These are phyloP conservation scores for Leptinotarsa juncta DNA, from an alignment of 2,888 invertebrate genomes.

Conservation along the genomic window DNA sequence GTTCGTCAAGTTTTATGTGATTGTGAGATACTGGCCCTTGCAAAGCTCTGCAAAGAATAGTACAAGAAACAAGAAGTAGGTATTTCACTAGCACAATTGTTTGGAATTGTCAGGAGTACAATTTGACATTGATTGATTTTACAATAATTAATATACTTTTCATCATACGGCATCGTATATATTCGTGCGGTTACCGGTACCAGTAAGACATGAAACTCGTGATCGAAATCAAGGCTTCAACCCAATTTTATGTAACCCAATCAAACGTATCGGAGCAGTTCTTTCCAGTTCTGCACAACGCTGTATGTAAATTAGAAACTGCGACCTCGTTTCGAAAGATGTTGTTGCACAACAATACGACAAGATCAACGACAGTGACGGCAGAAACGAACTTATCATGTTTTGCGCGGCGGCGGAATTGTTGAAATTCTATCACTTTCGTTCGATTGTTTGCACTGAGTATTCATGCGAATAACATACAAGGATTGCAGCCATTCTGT, in stretches of 20 bases:
- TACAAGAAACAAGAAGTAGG: too few relatives aligned
- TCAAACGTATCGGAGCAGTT: constrained; percentile 3
- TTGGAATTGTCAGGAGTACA: too few relatives aligned
- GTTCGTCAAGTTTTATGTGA: too few relatives aligned
- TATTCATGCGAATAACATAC: background rate
- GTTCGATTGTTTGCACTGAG: background rate
- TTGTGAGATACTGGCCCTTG: too few relatives aligned
- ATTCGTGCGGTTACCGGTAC: background rate
- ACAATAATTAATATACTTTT: too few relatives aligned
- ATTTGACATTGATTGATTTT: too few relatives aligned
- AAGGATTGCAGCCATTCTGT: background rate
- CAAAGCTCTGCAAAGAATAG: too few relatives aligned
- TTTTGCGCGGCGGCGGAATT: constrained; percentile 1
- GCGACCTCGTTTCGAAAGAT: constrained; percentile 5
- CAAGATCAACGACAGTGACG: constrained; percentile 15
- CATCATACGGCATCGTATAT: too few relatives aligned
- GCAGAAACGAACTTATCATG: background rate
- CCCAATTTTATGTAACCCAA: constrained; percentile 11
- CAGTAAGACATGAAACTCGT: constrained; percentile 2
- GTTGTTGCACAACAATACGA: constrained; percentile 1
- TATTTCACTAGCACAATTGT: too few relatives aligned
- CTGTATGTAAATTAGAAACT: constrained; percentile 8
- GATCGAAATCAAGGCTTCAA: constrained; percentile 8
- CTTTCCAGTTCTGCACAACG: constrained; percentile 15
- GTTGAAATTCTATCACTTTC: constrained; percentile 10